Percentiles rank a stretch among this genome's conserved stretches.
phyloP scores from a whole-genome alignment of 2,113 vertebrate genomes.

The Scytalopus superciliaris region DNA sequence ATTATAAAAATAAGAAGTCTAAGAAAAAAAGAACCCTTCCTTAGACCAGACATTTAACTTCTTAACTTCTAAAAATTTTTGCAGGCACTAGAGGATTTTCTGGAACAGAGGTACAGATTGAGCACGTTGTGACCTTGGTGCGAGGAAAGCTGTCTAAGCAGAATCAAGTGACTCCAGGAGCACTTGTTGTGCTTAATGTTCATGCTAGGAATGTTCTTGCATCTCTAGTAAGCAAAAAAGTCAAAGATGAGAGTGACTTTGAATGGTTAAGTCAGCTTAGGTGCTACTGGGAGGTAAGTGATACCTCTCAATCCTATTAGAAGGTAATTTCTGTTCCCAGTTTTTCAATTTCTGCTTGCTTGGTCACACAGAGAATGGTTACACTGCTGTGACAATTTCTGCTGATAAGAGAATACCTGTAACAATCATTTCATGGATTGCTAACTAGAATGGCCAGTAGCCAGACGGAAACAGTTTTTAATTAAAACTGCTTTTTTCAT shows the following conservation, averaged over 20 bases:
- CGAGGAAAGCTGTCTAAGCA: constrained; percentile 88
- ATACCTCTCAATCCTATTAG: constrained; percentile 19
- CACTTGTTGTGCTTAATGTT: constrained; percentile 87
- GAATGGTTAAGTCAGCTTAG: constrained; percentile 91
- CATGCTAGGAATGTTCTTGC: constrained; percentile 86
- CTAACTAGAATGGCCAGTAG: neutral
- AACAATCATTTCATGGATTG: constrained; percentile 4
- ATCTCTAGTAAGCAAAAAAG: constrained; percentile 78
- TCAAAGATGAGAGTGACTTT: constrained; percentile 86
- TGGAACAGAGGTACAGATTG: constrained; percentile 87
- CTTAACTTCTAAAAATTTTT: neutral
- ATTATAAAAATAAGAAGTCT: neutral
- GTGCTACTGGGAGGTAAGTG: constrained; percentile 87
- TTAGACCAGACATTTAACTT: neutral
- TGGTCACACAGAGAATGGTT: neutral
- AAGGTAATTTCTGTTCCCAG: constrained; percentile 9
- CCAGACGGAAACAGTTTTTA: neutral
- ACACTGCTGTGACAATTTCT: constrained; percentile 4
- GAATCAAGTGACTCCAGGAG: constrained; percentile 84
- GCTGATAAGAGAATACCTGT: constrained; percentile 22
- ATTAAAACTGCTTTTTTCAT: constrained; percentile 26
- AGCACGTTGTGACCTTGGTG: constrained; percentile 86
- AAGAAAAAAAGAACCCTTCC: neutral
- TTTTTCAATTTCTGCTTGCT: constrained; percentile 43
- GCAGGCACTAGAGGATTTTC: constrained; percentile 80